Evolutionary conservation across 2,797 vertebrate species (phyloP).

Genomic region (Parauchenoglanis ngamensis): DNA sequence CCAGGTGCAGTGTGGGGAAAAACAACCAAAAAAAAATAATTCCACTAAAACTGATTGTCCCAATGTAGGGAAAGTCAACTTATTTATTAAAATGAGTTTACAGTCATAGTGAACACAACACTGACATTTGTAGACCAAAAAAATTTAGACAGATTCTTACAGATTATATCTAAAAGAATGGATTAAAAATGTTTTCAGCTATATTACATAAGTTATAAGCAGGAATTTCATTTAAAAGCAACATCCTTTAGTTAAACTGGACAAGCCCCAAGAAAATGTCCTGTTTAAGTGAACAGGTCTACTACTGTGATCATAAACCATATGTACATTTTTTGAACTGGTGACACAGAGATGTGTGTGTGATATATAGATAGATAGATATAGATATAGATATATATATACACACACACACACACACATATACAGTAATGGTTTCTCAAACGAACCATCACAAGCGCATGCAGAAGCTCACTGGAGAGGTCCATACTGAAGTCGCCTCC

Average conservation of each 20-base stretch:
- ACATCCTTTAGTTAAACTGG: neutral
- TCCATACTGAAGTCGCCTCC: conserved; percentile 56
- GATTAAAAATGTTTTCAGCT: neutral
- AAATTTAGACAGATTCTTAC: too few species aligned
- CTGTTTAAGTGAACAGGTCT: neutral
- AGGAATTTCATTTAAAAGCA: neutral
- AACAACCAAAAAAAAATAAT: neutral
- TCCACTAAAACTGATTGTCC: neutral
- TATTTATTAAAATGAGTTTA: conserved; percentile 16
- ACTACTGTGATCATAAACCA: neutral
- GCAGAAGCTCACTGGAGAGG: conserved; percentile 16
- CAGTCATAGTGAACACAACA: neutral
- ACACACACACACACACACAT: neutral
- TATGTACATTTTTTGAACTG: neutral
- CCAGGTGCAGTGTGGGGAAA: neutral
- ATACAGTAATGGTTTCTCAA: neutral
- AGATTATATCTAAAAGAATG: neutral
- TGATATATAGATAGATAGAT: too few species aligned
- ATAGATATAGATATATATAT: too few species aligned
- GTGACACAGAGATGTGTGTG: too few species aligned
- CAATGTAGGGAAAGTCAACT: neutral
- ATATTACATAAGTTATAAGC: neutral
- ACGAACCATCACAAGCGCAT: neutral
- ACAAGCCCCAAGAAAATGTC: neutral
- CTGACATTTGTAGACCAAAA: neutral